These are phyloP conservation scores for Phrynocephalus vlangalii DNA, from an alignment of 2,797 vertebrate species.

Conservation along the genomic window DNA sequence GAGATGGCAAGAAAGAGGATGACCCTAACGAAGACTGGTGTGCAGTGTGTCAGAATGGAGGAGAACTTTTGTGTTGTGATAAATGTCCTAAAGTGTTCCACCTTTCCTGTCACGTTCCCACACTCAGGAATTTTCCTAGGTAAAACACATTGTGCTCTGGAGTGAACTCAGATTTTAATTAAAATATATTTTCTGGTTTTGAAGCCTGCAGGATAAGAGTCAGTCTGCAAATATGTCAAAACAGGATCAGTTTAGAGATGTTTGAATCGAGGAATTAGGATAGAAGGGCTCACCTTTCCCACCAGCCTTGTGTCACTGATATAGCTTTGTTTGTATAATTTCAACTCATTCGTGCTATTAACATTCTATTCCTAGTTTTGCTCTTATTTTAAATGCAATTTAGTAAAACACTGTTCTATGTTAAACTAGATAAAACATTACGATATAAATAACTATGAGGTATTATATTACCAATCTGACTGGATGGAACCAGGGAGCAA, in stretches of 20 bases:
- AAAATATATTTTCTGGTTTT: background rate
- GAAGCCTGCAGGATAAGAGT: background rate
- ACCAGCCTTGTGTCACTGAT: background rate
- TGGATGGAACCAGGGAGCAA: no score
- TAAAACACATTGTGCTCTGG: constrained; percentile 52
- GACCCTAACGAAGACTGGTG: constrained; percentile 87
- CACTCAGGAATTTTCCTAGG: constrained; percentile 82
- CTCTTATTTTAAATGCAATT: background rate
- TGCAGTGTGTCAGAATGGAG: constrained; percentile 85
- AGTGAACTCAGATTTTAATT: constrained; percentile 17
- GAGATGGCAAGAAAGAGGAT: constrained; percentile 81
- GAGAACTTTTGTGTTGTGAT: constrained; percentile 84
- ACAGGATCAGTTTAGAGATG: background rate
- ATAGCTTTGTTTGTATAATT: background rate
- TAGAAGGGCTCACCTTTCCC: background rate
- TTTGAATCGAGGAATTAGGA: background rate
- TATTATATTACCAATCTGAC: no score
- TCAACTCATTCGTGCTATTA: background rate
- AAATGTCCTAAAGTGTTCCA: constrained; percentile 87
- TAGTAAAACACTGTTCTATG: background rate
- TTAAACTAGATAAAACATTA: no score
- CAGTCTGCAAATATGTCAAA: background rate
- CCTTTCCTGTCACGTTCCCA: constrained; percentile 83
- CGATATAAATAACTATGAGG: no score
- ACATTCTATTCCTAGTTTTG: background rate